Evolutionary conservation across 2,888 invertebrate species (phyloP), one percentile per base, ranked within the genome.

Genomic region (Caenorhabditis zanzibari): DNA sequence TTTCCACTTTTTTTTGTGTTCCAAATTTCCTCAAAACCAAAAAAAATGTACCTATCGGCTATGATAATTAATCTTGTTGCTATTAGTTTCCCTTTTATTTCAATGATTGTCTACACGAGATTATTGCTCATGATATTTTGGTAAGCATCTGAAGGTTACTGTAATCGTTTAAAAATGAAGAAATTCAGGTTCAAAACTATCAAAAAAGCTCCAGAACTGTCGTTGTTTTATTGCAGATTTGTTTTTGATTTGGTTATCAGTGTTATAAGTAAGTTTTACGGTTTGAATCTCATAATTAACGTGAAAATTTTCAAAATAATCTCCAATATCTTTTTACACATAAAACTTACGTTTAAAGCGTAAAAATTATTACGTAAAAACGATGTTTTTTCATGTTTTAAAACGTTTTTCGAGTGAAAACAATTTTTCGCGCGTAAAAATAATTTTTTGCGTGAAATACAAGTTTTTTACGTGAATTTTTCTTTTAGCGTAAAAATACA

Each of bases 131-230:
- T 26, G 26, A 26, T 61, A 41, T 44, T 41, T 61, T 61, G 61
- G 58, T 58, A 32, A 58, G 32, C 4, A n/a, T 32, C 32, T 2
- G 22, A 54, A 22, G 22, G 9, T 52, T 14, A 9, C 14, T 49
- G 19, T 49, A 10, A 19, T 12, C 6, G 19, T 26, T 52, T 4
- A 61, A 38, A 59, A 41, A 19, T 59, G 3, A 59, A 59, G 19
- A 59, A 19, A 41, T 61, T 26, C 24, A 61, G 61, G 22, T 61
- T 24, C 32, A 61, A 61, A 44, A 61, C 41, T 1, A 61, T 61
- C 22, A 61, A 61, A 41, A 41, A 61, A 24, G 14, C 41, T 6
- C 61, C 61, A 22, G 61, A 61, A 10, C 41, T 61, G 22, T 24
- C 41, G 1, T 22, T 61, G 14, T 61, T 61, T 12, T 61, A 61